Evolutionary conservation across 2,888 invertebrate genomes (phyloP), one percentile per base, ranked within the genome.

Genomic region (Trichogramma dendrolimi): DNA sequence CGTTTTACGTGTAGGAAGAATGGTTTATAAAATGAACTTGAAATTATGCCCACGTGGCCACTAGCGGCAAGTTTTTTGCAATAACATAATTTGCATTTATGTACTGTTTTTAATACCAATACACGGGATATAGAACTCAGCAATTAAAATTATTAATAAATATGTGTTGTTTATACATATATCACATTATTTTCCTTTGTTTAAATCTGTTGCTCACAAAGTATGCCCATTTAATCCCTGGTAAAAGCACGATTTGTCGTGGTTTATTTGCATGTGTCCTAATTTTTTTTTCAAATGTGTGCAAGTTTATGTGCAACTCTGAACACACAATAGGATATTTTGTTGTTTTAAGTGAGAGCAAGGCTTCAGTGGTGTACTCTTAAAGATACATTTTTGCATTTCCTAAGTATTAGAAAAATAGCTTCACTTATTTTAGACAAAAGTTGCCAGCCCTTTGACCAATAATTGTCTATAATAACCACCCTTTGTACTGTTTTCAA

Each of bases 401-500:
- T 67, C 75, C 73, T 76, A 75, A 65, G 74, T 75, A 74, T 75
- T 76, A 76, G 74, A 76, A 76, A 76, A 76, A 76, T 76, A 76
- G 76, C 74, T 77, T 79, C 76, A 73, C 72, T 76, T 75, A 75
- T 77, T 77, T 75, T 77, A 75, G 78, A 78, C 75, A 75, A 78
- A 76, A 77, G 72, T 78, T 78, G 76, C 78, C 75, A 77, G 79
- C 75, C 77, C 78, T 77, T 77, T 75, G 74, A 78, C 76, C 79
- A 76, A 76, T 73, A 74, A 70, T 68, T 69, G 60, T 71, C 69
- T 67, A 60, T 73, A 72, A 71, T 73, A 73, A 74, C 72, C 75
- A 75, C 73, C 74, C 74, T 79, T 80, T 80, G 80, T 80, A 80
- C 80, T 80, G 78, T 80, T 79, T 71, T 77, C 80, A 80, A 80